Base-by-base conservation (phyloP, 2,888 invertebrate genomes). In the Thelaira solivaga region DNA sequence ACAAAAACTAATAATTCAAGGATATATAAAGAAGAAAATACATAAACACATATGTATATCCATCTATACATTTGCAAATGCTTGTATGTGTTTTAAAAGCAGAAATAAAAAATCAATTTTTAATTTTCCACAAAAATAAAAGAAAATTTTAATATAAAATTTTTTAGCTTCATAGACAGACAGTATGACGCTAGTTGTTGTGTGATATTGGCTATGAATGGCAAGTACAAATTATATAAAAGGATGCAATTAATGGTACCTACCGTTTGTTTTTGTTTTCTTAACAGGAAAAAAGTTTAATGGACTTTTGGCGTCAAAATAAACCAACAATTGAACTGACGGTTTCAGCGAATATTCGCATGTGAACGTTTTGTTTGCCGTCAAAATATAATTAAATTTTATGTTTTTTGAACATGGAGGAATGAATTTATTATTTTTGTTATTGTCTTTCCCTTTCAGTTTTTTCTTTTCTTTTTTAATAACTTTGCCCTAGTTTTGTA, bases 231-330 rank as follows among this genome's bases (percentile, higher is more conserved):
- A 31, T 49, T 18, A 36, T 36, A 45, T 64, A 22, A 10, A 29
- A 49, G 41, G 59, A 43, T 34, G 6, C 2, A 72, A 55, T 39
- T 29, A 41, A 73, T 47, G 16, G 31, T 49, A 43, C 57, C 64
- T 57, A 65, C 29, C 34, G 3, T 34, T 36, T 31, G 5, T 39
- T 8, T 57, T 29, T 36, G 39, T 62, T 68, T 47, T 72, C 55
- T 64, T 64, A 57, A 39, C 6, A 49, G 26, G 22, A 49, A 59
- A 59, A 71, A 57, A 77, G 68, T 77, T 78, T 64, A 68, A 68
- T 78, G 55, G 73, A 73, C 62, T 77, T 57, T 67, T 68, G 53
- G 61, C 62, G 73, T 78, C 73, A 74, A 78, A 65, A 74, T 69
- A 78, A 69, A 16, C 59, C 11, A 24, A 43, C 41, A 61, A 47